A percentile compares a stretch with the other conserved stretches of the same genome.
These are phyloP conservation scores for Drosophila nigrodunni DNA, from an alignment of 1,140 invertebrate species.

Conservation along the genomic window DNA sequence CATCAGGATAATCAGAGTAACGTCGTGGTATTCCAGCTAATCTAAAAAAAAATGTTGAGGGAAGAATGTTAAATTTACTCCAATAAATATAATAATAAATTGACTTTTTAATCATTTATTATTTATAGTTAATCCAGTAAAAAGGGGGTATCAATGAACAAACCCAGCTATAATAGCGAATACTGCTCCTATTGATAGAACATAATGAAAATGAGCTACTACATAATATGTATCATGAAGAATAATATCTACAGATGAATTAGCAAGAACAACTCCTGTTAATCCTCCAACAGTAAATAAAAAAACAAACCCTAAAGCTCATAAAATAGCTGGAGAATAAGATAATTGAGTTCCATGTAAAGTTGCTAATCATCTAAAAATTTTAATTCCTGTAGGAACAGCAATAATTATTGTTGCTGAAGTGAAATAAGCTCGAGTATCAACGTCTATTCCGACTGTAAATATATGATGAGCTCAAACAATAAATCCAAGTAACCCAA, in stretches of 20 bases:
- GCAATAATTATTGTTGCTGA: no score
- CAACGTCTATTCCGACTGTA: no score
- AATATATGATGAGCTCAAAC: no score
- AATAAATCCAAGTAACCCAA: no score
- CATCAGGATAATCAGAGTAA: constrained; percentile 90
- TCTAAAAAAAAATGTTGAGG: constrained; percentile 91
- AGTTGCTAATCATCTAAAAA: no score
- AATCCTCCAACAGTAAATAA: constrained; percentile 88
- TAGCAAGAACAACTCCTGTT: constrained; percentile 89
- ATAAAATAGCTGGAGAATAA: constrained; percentile 86
- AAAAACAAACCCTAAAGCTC: constrained; percentile 90
- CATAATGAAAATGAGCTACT: constrained; percentile 91
- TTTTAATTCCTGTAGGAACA: no score
- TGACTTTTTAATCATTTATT: constrained; percentile 86
- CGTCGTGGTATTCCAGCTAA: constrained; percentile 90
- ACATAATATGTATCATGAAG: constrained; percentile 92
- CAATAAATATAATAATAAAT: constrained; percentile 88
- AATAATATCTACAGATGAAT: constrained; percentile 89
- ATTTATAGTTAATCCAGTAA: constrained; percentile 87
- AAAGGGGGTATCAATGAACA: constrained; percentile 88
- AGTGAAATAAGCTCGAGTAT: no score
- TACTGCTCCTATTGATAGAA: constrained; percentile 88
- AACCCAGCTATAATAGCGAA: constrained; percentile 90
- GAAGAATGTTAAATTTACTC: constrained; percentile 91
- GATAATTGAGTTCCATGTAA: constrained; percentile 86